phyloP scores from a whole-genome alignment of 2,797 vertebrate species.

The Poecilia wingei region DNA sequence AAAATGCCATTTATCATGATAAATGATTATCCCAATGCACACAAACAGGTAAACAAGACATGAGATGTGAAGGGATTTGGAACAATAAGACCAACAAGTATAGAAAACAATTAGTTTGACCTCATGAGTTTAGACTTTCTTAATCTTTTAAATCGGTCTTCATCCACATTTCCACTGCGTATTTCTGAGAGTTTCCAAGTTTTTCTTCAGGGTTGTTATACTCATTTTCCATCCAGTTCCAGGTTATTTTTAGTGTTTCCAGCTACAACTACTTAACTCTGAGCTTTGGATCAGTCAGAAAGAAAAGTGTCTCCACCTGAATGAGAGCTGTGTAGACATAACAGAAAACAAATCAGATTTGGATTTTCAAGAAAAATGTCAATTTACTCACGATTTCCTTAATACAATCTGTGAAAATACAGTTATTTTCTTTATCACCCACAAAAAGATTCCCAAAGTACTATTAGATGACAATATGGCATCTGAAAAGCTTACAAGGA shows the following conservation, averaged over 20 bases:
- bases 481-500: background rate
- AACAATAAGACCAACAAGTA: background rate
- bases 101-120: background rate
- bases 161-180: background rate
- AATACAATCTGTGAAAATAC: background rate
- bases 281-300: background rate
- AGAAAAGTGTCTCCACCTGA: background rate
- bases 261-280: background rate
- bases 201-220: background rate
- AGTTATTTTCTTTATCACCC: background rate
- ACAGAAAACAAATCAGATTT: background rate
- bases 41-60: background rate
- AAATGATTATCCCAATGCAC: background rate
- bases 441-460: background rate
- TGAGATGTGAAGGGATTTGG: background rate
- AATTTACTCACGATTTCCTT: background rate
- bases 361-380: background rate
- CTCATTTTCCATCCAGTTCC: background rate
- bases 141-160: background rate
- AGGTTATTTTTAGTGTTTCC: background rate
- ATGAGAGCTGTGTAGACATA: background rate
- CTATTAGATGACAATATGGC: background rate
- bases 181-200: background rate
- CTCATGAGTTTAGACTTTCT: background rate
- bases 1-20: background rate